Conservation (phyloP, 2,797 vertebrate genomes). For the Rhodeus uyekii region DNA sequence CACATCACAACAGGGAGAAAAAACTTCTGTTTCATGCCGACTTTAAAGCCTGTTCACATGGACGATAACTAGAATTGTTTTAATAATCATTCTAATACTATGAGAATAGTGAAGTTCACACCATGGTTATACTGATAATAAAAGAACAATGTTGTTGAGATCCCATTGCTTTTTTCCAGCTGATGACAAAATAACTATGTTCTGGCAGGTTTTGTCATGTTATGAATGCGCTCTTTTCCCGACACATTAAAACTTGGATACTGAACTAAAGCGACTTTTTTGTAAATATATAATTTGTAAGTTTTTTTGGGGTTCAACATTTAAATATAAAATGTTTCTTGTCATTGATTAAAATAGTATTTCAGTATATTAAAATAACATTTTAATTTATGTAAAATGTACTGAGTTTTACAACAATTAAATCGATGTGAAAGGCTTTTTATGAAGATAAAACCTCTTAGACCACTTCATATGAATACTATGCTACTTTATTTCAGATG, state of each 20-base stretch:
- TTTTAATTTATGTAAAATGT: neutral
- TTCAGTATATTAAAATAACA: neutral
- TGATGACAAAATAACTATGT: neutral
- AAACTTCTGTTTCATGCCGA: neutral
- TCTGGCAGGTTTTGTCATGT: neutral
- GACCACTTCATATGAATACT: constrained; percentile 10
- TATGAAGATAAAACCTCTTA: constrained; percentile 13
- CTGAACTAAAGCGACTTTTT: neutral
- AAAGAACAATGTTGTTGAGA: neutral
- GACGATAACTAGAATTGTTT: neutral
- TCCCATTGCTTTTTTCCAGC: neutral
- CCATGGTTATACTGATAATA: neutral
- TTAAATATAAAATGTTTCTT: neutral
- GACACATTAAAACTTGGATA: neutral
- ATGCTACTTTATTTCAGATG: constrained; percentile 12
- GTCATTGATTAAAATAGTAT: neutral
- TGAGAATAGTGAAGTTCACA: neutral
- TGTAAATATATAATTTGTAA: too few species aligned
- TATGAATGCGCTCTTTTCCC: neutral
- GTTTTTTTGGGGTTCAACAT: too few species aligned
- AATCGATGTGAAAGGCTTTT: neutral
- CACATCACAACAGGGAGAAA: neutral
- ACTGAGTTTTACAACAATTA: neutral
- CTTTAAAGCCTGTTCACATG: neutral
- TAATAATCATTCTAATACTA: neutral